Percentiles rank a stretch among this genome's conserved stretches.
phyloP scores from a whole-genome alignment of 2,888 invertebrate genomes.

The Plemyria rubiginata region DNA sequence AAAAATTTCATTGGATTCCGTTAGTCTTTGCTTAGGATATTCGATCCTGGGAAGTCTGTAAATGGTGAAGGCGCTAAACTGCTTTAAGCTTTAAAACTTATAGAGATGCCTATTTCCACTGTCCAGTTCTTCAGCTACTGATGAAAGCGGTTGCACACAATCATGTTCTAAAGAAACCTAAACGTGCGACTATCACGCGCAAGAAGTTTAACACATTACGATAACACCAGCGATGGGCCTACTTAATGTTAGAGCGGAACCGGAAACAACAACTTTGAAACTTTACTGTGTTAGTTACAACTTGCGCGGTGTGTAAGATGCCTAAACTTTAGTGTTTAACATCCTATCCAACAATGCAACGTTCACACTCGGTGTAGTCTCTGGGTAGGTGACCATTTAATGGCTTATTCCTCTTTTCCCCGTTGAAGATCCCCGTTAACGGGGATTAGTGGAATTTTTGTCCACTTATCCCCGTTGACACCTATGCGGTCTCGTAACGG shows the following conservation, averaged over 20 bases:
- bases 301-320: conserved; percentile 1
- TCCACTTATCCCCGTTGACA: too few species aligned
- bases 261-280: conserved; percentile 10
- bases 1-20: too few species aligned
- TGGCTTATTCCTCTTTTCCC: too few species aligned
- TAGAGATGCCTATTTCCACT: too few species aligned
- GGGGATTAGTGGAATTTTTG: too few species aligned
- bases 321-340: background rate
- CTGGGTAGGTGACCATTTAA: background rate
- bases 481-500: too few species aligned
- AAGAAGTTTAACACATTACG: conserved; percentile 13
- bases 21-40: too few species aligned
- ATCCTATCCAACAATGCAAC: background rate
- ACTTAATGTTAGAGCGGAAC: conserved; percentile 9
- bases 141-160: background rate
- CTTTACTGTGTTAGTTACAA: conserved; percentile 3
- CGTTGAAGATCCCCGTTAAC: too few species aligned
- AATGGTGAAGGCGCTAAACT: too few species aligned
- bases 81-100: too few species aligned
- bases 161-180: conserved; percentile 6
- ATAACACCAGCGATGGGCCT: conserved; percentile 12
- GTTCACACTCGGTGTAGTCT: background rate
- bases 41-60: too few species aligned
- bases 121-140: too few species aligned
- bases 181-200: conserved; percentile 9